Evolutionary conservation across 92 coral and sea anemone genomes (phyloP).

Genomic region (Chrysogorgia sp.): DNA sequence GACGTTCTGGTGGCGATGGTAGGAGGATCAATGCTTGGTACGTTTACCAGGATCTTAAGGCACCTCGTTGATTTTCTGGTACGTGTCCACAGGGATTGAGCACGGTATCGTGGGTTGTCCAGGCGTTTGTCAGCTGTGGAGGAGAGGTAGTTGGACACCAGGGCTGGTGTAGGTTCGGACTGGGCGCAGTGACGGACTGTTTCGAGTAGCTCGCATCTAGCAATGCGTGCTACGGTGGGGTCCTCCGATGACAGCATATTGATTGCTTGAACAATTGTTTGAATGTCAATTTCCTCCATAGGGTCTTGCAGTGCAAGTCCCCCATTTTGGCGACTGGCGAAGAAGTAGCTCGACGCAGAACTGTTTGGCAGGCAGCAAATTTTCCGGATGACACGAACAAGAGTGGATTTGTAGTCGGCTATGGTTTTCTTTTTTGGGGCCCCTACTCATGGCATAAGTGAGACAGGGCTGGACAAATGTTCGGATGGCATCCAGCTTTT

Average conservation of each 20-base stretch:
- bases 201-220: constrained; percentile 14
- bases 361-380: constrained; percentile 30
- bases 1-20: too few relatives aligned
- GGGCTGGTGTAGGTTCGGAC: constrained; percentile 36
- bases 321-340: constrained; percentile 31
- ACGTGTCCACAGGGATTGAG: constrained; percentile 37
- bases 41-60: too few relatives aligned
- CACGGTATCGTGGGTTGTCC: constrained; percentile 24
- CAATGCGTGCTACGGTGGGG: constrained; percentile 27
- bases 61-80: constrained; percentile 6
- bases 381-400: constrained; percentile 11
- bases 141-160: constrained; percentile 32
- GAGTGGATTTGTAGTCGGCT: background rate
- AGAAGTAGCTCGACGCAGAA: constrained; percentile 28
- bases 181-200: constrained; percentile 30
- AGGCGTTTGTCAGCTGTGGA: constrained; percentile 28
- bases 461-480: constrained; percentile 38
- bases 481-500: constrained; percentile 45
- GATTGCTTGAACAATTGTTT: constrained; percentile 26
- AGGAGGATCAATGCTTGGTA: too few relatives aligned
- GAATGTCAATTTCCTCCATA: constrained; percentile 26
- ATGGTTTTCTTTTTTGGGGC: background rate
- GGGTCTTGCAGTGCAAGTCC: constrained; percentile 41
- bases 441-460: constrained; percentile 25
- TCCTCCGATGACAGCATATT: constrained; percentile 37